These are phyloP conservation scores for Gryllus bimaculatus DNA, from an alignment of 1,140 invertebrate species.

Conservation along the genomic window DNA sequence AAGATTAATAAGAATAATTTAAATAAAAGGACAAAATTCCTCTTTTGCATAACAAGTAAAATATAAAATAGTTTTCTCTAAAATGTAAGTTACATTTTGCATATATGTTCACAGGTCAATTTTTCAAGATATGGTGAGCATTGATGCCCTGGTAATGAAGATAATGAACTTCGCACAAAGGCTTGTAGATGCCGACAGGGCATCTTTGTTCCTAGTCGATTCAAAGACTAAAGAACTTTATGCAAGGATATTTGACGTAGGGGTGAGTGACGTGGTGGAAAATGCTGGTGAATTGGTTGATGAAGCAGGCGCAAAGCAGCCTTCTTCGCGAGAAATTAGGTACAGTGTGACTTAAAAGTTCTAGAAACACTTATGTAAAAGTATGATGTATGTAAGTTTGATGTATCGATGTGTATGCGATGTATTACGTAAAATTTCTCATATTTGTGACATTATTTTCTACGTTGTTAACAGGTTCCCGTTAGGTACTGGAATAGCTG, in stretches of 20 bases:
- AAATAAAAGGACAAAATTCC: no score
- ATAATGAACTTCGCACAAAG: slow-evolving; percentile 74
- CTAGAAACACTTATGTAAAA: background rate
- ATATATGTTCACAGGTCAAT: slow-evolving; percentile 41
- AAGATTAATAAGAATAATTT: no score
- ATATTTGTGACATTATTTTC: background rate
- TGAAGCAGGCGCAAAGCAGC: slow-evolving; percentile 24
- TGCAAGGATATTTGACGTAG: slow-evolving; percentile 71
- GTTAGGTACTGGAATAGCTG: slow-evolving; percentile 49
- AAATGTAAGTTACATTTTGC: no score
- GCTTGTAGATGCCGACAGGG: slow-evolving; percentile 69
- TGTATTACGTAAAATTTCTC: no score
- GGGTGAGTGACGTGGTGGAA: slow-evolving; percentile 28
- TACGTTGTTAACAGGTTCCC: slow-evolving; percentile 36
- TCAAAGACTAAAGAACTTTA: slow-evolving; percentile 61
- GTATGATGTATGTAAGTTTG: background rate
- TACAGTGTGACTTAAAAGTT: background rate
- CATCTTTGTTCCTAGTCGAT: slow-evolving; percentile 68
- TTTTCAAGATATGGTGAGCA: slow-evolving; percentile 75
- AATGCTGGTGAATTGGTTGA: slow-evolving; percentile 27
- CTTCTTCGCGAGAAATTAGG: slow-evolving; percentile 25
- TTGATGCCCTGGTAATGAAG: slow-evolving; percentile 72
- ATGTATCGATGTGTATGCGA: no score
- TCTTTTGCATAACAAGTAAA: no score
- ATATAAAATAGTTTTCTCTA: no score